Percentiles rank a stretch among this genome's conserved stretches.
Conservation (phyloP, 2,113 vertebrate genomes). For the Platysternon megacephalum region DNA sequence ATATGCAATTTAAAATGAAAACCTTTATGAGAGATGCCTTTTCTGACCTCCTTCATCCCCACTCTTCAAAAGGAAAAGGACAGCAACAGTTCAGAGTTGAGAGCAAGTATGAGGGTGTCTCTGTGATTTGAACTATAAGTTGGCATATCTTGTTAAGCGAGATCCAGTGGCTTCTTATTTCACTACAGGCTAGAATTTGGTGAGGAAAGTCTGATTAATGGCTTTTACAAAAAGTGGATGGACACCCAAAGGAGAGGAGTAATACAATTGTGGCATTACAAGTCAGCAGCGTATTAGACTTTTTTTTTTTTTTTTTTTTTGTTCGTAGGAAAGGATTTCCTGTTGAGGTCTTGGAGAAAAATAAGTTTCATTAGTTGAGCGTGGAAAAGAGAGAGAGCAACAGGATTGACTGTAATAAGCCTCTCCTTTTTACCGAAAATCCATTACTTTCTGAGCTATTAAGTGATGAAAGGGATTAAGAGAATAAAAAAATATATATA, state of each 20-base stretch:
- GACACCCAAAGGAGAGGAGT: constrained; percentile 45
- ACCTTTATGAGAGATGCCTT: neutral
- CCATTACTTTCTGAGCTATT: constrained; percentile 82
- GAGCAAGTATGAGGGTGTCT: neutral
- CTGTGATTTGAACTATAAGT: neutral
- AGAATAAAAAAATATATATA: constrained; percentile 69
- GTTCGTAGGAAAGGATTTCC: constrained; percentile 64
- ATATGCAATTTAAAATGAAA: neutral
- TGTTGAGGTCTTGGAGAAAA: constrained; percentile 71
- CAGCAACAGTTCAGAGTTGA: constrained; percentile 7
- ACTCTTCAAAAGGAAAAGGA: constrained; percentile 24
- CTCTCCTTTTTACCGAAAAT: constrained; percentile 77
- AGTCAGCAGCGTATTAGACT: constrained; percentile 19
- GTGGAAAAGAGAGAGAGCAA: constrained; percentile 66
- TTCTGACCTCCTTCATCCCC: constrained; percentile 18
- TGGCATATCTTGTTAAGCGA: neutral
- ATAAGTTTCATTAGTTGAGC: constrained; percentile 72
- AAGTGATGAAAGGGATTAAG: constrained; percentile 83
- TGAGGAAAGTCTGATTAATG: constrained; percentile 27
- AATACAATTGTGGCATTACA: constrained; percentile 19
- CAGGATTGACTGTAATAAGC: constrained; percentile 75
- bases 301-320: constrained; percentile 38
- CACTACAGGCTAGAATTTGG: constrained; percentile 5
- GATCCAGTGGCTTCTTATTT: constrained; percentile 20
- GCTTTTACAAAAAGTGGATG: neutral